Conservation (phyloP, 2,797 vertebrate genomes). For the Scarus forsteni region DNA sequence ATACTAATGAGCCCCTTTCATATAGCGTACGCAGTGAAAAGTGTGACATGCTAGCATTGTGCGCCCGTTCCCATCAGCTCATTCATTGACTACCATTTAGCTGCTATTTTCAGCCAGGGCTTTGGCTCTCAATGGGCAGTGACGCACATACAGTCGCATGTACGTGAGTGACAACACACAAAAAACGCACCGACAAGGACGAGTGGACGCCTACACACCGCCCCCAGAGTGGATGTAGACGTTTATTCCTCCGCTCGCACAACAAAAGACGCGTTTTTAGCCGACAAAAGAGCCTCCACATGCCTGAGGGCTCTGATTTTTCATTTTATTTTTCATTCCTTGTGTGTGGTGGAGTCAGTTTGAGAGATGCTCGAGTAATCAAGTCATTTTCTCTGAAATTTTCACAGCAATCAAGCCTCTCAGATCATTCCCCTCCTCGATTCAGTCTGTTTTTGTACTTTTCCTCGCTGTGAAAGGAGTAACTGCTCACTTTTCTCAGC, state of each 20-base stretch:
- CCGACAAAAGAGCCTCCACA: not conserved
- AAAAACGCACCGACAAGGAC: constrained; percentile 18
- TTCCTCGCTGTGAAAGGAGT: constrained; percentile 14
- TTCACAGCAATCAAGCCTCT: constrained; percentile 15
- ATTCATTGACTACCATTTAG: constrained; percentile 47
- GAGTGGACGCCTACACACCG: constrained; percentile 29
- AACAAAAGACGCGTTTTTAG: not conserved
- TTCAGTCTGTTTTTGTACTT: constrained; percentile 4
- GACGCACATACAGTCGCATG: constrained; percentile 59
- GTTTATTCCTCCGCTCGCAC: constrained; percentile 15
- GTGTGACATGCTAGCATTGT: constrained; percentile 68
- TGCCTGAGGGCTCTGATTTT: not conserved
- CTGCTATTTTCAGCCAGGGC: constrained; percentile 62
- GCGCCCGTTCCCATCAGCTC: constrained; percentile 63
- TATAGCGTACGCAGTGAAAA: constrained; percentile 49
- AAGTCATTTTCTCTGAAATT: constrained; percentile 16
- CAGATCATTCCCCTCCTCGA: constrained; percentile 7
- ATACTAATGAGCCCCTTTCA: constrained; percentile 76
- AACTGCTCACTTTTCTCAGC: constrained; percentile 25
- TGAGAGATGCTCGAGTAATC: not conserved
- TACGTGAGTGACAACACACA: constrained; percentile 13
- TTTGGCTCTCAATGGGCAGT: constrained; percentile 59
- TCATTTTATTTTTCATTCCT: not conserved
- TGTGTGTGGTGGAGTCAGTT: not conserved
- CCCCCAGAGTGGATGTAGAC: not conserved